Percentiles rank a stretch among this genome's conserved stretches.
Conservation (phyloP, 2,797 vertebrate species). For the Semotilus atromaculatus region DNA sequence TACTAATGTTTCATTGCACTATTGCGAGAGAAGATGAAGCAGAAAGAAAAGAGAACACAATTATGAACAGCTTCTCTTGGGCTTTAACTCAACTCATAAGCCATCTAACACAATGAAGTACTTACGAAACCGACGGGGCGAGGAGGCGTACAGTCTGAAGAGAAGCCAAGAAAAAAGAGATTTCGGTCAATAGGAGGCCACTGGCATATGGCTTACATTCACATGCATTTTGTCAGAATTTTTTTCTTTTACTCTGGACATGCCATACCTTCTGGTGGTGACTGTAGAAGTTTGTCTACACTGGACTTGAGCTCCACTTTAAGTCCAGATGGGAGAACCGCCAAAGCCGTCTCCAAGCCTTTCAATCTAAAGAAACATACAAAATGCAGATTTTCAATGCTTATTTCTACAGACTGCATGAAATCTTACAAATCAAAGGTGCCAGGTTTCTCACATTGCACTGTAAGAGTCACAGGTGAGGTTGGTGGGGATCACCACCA, state of each 20-base stretch:
- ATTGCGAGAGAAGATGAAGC: no score
- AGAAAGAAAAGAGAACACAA: no score
- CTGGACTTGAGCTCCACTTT: background rate
- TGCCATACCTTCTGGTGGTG: background rate
- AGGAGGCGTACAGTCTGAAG: constrained; percentile 7
- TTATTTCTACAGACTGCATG: no score
- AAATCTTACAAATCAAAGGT: background rate
- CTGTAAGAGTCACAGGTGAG: background rate
- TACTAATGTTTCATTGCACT: no score
- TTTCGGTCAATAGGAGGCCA: background rate
- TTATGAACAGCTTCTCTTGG: no score
- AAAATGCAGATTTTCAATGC: no score
- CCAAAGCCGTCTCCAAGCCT: background rate
- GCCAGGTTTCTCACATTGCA: background rate
- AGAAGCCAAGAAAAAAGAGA: background rate
- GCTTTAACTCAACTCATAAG: no score
- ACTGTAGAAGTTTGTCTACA: constrained; percentile 26
- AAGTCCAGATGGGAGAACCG: background rate
- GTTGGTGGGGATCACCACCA: constrained; percentile 59
- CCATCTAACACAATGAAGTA: background rate
- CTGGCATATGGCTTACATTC: background rate
- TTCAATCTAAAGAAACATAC: background rate
- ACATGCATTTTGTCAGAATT: background rate
- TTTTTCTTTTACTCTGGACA: background rate
- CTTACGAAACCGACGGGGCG: background rate